Conservation (phyloP, 2,797 vertebrate genomes). For the Urocyon cinereoargenteus region DNA sequence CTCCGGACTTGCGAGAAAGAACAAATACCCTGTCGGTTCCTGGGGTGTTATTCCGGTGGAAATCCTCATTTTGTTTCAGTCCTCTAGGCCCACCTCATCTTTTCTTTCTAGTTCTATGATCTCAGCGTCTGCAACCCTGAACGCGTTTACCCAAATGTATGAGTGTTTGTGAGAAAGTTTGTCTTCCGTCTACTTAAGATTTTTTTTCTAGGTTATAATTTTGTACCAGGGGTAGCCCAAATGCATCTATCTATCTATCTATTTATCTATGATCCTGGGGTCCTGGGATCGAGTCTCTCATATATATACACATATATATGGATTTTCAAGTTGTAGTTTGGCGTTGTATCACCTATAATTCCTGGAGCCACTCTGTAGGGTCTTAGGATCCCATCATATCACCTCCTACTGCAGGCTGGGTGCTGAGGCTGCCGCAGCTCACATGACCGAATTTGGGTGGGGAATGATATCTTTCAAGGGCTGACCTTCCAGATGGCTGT, state of each 20-base stretch:
- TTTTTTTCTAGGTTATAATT: not conserved
- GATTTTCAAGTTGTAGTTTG: not conserved
- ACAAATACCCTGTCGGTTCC: slow-evolving; percentile 1
- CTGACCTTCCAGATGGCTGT: not conserved
- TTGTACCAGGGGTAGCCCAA: not conserved
- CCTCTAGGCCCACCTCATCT: too few relatives aligned
- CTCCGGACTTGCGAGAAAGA: slow-evolving; percentile 44
- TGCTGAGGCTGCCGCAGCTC: not conserved
- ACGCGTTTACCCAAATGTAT: not conserved
- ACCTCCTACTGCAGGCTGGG: not conserved
- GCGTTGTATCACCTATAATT: not conserved
- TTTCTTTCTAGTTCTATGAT: not conserved
- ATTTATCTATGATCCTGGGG: too few relatives aligned
- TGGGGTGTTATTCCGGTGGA: not conserved
- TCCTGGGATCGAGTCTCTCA: too few relatives aligned
- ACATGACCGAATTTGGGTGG: not conserved
- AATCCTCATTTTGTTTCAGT: not conserved
- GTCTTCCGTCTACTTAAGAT: not conserved
- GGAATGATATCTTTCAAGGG: not conserved
- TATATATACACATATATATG: too few relatives aligned
- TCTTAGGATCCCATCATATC: not conserved
- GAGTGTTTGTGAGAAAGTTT: not conserved
- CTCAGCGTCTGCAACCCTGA: not conserved
- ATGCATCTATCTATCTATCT: not conserved
- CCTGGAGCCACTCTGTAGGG: too few relatives aligned